These are phyloP conservation scores for Morone saxatilis DNA, from an alignment of 2,113 vertebrate species.

Conservation along the genomic window DNA sequence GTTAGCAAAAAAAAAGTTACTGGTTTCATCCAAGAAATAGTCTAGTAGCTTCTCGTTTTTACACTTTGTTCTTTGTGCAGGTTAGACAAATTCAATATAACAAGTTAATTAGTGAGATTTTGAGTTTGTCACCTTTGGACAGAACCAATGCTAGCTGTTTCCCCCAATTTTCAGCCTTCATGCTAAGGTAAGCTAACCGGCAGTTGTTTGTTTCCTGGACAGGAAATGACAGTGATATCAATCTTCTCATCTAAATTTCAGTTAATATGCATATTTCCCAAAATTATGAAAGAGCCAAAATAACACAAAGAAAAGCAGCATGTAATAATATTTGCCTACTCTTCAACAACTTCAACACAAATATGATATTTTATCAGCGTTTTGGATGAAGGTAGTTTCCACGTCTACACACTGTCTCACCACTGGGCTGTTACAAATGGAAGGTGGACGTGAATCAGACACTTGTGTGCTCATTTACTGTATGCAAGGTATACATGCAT, in stretches of 20 bases:
- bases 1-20: background rate
- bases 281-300: background rate
- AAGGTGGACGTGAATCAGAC: conserved; percentile 22
- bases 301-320: background rate
- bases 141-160: background rate
- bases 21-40: background rate
- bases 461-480: conserved; percentile 15
- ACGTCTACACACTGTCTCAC: background rate
- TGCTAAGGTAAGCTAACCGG: background rate
- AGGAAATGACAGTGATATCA: too few relatives aligned
- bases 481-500: background rate
- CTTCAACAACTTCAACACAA: too few relatives aligned
- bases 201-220: background rate
- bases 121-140: background rate
- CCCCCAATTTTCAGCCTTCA: background rate
- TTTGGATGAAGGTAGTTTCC: background rate
- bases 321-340: background rate
- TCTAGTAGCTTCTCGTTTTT: background rate
- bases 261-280: background rate
- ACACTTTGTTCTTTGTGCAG: background rate
- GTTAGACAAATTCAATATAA: background rate
- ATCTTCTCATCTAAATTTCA: background rate
- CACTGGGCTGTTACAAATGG: background rate
- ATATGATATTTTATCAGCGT: too few relatives aligned
- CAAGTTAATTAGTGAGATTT: too few relatives aligned